Percentiles rank a stretch among this genome's conserved stretches.
phyloP scores from a whole-genome alignment of 2,113 vertebrate genomes.

The Isichthys henryi region DNA sequence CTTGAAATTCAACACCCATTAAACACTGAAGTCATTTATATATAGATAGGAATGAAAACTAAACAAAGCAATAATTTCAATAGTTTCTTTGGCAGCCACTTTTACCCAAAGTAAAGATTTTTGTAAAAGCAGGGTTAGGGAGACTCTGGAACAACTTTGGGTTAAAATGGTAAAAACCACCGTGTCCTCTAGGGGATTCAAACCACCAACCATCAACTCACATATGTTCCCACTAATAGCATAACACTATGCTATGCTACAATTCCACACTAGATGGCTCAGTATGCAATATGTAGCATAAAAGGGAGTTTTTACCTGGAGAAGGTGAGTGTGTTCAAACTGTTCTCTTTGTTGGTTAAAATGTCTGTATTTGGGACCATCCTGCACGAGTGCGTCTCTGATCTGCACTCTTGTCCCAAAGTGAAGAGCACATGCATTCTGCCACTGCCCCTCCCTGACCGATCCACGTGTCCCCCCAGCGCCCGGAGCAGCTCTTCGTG shows the following conservation, averaged over 20 bases:
- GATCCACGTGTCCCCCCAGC: slow-evolving; percentile 18
- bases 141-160: not conserved
- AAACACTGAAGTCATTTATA: not conserved
- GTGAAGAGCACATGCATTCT: not conserved
- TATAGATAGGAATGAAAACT: not conserved
- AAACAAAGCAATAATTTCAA: not conserved
- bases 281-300: not conserved
- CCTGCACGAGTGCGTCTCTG: not conserved
- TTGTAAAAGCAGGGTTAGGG: not conserved
- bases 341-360: not conserved
- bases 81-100: not conserved
- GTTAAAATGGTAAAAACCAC: not conserved
- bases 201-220: not conserved
- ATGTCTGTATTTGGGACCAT: not conserved
- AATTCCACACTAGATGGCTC: not conserved
- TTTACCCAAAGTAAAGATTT: not conserved
- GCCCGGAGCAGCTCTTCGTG: slow-evolving; percentile 63
- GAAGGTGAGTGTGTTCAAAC: not conserved
- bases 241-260: not conserved
- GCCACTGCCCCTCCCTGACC: slow-evolving; percentile 19
- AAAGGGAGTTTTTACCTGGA: not conserved
- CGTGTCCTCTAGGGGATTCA: not conserved
- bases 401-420: not conserved
- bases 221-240: not conserved
- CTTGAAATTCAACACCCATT: not conserved